Conservation (phyloP, 2,888 invertebrate species). For the Drosophila yooni region DNA sequence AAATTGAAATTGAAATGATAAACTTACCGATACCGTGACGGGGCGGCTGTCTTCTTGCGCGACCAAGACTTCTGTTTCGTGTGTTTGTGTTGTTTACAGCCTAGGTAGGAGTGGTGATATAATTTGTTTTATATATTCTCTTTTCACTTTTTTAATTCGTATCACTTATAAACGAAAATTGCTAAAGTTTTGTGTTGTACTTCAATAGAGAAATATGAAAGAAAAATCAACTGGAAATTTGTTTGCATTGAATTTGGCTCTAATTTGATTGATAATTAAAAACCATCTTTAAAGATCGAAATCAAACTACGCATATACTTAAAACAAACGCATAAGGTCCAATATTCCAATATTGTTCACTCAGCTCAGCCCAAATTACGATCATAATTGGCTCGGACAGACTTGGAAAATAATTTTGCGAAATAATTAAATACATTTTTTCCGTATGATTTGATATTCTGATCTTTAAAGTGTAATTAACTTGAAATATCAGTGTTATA, state of each 20-base stretch:
- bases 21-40: conserved; percentile 86
- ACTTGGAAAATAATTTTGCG: conserved; percentile 5
- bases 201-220: conserved; percentile 21
- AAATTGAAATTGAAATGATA: conserved; percentile 27
- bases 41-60: conserved; percentile 86
- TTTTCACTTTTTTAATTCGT: conserved; percentile 27
- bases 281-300: conserved; percentile 36
- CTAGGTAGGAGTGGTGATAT: conserved; percentile 84
- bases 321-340: conserved; percentile 7
- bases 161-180: conserved; percentile 34
- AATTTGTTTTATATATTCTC: conserved; percentile 54
- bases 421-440: conserved; percentile 3
- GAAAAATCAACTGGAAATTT: conserved; percentile 20
- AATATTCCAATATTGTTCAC: conserved; percentile 11
- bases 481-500: conserved; percentile 5
- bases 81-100: conserved; percentile 86
- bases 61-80: conserved; percentile 86
- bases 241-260: conserved; percentile 28
- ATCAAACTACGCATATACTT: conserved; percentile 14
- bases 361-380: background rate
- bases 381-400: conserved; percentile 18
- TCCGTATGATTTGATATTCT: conserved; percentile 23
- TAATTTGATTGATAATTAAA: conserved; percentile 20
- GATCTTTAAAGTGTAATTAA: conserved; percentile 38
- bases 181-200: conserved; percentile 18